These are phyloP conservation scores for Neosilurus hyrtlii DNA, from an alignment of 2,797 vertebrate species.

Conservation along the genomic window DNA sequence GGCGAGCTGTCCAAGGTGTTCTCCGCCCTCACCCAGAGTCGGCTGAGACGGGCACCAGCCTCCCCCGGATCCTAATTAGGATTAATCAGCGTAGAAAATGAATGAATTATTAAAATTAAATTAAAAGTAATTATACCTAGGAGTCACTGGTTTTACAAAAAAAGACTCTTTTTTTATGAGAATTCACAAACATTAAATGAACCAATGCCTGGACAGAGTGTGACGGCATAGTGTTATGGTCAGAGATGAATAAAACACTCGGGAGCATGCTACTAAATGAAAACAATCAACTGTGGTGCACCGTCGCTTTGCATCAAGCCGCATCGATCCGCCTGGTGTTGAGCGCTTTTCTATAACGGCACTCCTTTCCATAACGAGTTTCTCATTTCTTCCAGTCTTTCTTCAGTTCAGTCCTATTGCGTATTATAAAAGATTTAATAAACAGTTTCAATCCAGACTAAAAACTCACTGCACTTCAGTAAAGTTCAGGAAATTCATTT, in stretches of 20 bases:
- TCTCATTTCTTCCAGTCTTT: background rate
- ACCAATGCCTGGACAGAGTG: too few species aligned
- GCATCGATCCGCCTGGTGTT: background rate
- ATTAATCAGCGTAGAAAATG: too few species aligned
- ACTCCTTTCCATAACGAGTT: background rate
- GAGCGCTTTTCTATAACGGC: background rate
- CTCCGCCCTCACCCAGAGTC: too few species aligned
- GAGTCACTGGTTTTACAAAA: background rate
- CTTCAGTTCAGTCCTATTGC: background rate
- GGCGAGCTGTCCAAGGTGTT: too few species aligned
- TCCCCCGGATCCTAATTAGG: too few species aligned
- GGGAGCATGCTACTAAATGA: background rate
- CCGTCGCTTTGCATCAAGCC: too few species aligned
- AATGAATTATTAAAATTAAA: background rate
- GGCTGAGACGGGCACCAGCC: too few species aligned
- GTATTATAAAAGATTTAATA: background rate
- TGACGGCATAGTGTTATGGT: background rate
- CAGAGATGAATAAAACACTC: background rate
- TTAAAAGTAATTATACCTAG: background rate
- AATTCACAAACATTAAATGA: background rate
- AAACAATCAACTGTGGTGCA: background rate
- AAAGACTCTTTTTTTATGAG: background rate
- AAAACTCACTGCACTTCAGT: constrained; percentile 4
- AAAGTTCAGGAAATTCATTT: background rate
- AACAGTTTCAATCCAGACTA: background rate